A percentile compares a stretch with the other conserved stretches of the same genome.
Conservation (phyloP, 2,113 vertebrate species). For the Diglossa brunneiventris region DNA sequence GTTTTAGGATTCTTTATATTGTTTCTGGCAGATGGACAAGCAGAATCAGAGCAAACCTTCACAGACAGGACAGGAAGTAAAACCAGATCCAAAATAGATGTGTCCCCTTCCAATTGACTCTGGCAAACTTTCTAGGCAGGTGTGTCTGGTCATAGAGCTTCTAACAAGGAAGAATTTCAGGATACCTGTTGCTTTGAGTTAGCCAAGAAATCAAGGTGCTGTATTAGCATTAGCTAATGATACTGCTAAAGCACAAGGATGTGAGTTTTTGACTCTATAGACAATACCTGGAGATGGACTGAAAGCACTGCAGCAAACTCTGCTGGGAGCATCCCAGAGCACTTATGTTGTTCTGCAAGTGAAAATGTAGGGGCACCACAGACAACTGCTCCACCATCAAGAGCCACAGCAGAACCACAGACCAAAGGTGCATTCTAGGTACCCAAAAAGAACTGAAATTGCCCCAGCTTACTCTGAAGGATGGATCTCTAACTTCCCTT, state of each 20-base stretch:
- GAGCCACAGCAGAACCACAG: not conserved
- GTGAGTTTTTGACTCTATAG: rapidly evolving
- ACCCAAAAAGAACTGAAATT: not conserved
- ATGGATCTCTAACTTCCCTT: not conserved
- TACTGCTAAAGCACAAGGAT: not conserved
- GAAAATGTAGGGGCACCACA: not conserved
- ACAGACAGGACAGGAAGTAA: not conserved
- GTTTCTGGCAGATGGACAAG: not conserved
- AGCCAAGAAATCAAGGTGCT: not conserved
- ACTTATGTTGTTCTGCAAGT: not conserved
- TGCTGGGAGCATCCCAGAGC: not conserved
- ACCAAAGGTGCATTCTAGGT: not conserved
- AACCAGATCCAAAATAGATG: not conserved
- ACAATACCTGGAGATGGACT: not conserved
- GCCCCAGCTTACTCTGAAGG: not conserved
- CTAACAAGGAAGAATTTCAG: not conserved
- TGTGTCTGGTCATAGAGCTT: not conserved
- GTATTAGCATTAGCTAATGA: not conserved
- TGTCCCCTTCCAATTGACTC: not conserved
- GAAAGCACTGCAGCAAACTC: not conserved
- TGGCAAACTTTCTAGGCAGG: not conserved
- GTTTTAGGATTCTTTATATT: not conserved
- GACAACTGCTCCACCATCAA: not conserved
- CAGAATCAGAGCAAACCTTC: not conserved
- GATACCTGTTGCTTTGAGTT: not conserved